Percentiles rank a stretch among this genome's conserved stretches.
phyloP scores from a whole-genome alignment of 2,797 vertebrate species.

The Trachurus trachurus region DNA sequence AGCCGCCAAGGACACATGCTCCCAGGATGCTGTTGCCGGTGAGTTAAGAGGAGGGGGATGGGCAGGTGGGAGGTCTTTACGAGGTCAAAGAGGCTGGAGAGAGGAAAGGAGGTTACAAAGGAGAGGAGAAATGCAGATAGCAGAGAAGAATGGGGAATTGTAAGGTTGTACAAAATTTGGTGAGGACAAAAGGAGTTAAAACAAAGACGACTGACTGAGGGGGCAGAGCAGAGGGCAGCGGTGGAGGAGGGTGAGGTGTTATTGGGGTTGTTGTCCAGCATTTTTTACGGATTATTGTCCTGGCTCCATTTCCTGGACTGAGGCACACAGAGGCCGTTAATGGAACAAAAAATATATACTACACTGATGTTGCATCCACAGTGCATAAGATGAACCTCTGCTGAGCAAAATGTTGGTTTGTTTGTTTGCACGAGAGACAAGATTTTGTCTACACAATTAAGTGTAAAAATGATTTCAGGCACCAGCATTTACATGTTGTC shows the following conservation, averaged over 20 bases:
- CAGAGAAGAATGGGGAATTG: slow-evolving; percentile 47
- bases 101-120: slow-evolving; percentile 45
- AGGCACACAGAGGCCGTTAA: background rate
- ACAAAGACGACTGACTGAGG: slow-evolving; percentile 60
- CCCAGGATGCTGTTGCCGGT: slow-evolving; percentile 66
- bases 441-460: too few species aligned
- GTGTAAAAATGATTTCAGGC: too few species aligned
- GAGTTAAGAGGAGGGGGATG: slow-evolving; percentile 49
- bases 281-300: slow-evolving; percentile 9
- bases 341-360: background rate
- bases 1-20: slow-evolving; percentile 51
- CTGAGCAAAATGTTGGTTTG: background rate
- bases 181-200: slow-evolving; percentile 63
- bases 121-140: slow-evolving; percentile 15
- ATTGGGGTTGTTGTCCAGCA: slow-evolving; percentile 1
- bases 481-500: too few species aligned
- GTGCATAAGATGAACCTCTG: background rate
- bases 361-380: background rate
- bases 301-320: slow-evolving; percentile 1
- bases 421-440: background rate
- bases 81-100: slow-evolving; percentile 23
- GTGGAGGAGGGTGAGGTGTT: slow-evolving; percentile 41
- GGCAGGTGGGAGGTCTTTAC: background rate
- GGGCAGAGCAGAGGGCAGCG: slow-evolving; percentile 23
- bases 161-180: slow-evolving; percentile 33